These are phyloP conservation scores for Orthosia gothica DNA, from an alignment of 2,888 invertebrate genomes.

Conservation along the genomic window DNA sequence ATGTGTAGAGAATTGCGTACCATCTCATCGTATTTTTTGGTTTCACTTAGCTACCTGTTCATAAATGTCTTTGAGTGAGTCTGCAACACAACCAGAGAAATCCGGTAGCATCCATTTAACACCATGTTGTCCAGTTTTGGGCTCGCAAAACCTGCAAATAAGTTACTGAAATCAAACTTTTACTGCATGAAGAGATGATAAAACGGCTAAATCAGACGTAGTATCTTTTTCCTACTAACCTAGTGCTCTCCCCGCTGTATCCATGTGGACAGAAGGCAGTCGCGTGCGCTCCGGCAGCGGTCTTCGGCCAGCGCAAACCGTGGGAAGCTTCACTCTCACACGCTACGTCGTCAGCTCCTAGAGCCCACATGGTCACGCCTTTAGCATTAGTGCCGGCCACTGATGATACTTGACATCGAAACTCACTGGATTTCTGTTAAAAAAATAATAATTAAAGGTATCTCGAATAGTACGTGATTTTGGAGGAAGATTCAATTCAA, in stretches of 20 bases:
- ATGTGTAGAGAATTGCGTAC: not conserved
- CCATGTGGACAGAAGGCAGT: conserved; percentile 89
- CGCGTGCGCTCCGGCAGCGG: conserved; percentile 94
- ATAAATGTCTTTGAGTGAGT: conserved; percentile 92
- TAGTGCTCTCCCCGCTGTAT: conserved; percentile 86
- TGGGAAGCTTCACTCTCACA: conserved; percentile 91
- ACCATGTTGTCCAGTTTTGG: conserved; percentile 89
- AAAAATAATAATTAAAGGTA: not conserved
- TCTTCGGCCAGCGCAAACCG: conserved; percentile 92
- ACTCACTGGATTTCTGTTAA: conserved; percentile 94
- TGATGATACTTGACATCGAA: conserved; percentile 94
- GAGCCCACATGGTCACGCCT: conserved; percentile 93
- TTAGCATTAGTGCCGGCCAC: conserved; percentile 88
- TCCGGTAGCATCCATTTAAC: conserved; percentile 95
- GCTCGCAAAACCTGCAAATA: conserved; percentile 86
- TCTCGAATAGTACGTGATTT: not conserved
- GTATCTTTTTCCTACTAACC: conserved; percentile 69
- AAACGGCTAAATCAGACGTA: no score
- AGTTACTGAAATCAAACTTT: not conserved
- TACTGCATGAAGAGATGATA: not conserved
- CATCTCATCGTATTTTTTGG: not conserved
- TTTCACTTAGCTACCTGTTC: conserved; percentile 88
- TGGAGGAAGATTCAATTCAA: no score
- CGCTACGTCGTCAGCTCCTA: conserved; percentile 90
- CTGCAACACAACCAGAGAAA: conserved; percentile 94